Conservation (phyloP, 2,113 vertebrate genomes). For the Zapornia atra region DNA sequence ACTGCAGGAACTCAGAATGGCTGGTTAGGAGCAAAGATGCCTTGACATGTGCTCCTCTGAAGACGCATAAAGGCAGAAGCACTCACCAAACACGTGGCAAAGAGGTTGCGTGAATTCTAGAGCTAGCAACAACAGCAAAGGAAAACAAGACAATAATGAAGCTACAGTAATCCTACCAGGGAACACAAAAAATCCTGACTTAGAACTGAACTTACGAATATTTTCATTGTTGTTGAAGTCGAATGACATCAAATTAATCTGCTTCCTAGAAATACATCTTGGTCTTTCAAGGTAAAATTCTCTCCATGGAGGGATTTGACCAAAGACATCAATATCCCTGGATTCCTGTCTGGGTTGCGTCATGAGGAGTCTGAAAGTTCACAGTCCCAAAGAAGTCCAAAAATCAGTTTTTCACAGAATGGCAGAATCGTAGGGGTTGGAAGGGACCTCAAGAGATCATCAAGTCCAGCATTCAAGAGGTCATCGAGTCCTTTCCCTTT, state of each 20-base stretch:
- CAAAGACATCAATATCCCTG: background rate
- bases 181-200: background rate
- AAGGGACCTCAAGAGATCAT: no score
- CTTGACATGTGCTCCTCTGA: background rate
- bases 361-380: background rate
- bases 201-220: background rate
- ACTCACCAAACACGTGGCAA: rapidly evolving
- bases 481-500: background rate
- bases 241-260: background rate
- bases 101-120: background rate
- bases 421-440: no score
- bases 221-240: background rate
- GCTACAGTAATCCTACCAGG: background rate
- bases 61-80: background rate
- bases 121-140: background rate
- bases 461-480: no score
- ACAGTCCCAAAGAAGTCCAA: background rate
- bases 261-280: background rate
- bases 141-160: background rate
- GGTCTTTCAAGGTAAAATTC: background rate
- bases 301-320: background rate
- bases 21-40: background rate
- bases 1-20: rapidly evolving
- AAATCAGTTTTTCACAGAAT: background rate
- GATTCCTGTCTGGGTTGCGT: background rate